phyloP scores from a whole-genome alignment of 2,113 vertebrate species.

The Clinocottus analis region DNA sequence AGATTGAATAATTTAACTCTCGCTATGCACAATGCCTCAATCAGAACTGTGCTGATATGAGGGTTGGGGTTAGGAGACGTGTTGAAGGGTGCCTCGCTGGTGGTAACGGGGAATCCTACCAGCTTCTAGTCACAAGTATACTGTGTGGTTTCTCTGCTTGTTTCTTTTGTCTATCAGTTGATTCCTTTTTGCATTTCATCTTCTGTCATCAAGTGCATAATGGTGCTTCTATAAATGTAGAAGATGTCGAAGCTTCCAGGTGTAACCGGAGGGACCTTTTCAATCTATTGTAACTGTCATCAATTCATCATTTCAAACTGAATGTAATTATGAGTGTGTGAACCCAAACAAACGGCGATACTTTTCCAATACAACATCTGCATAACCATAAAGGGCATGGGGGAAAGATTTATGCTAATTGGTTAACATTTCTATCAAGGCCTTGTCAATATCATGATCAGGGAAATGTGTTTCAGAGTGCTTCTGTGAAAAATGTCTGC shows the following conservation, averaged over 20 bases:
- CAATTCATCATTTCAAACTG: slow-evolving; percentile 39
- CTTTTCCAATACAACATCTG: slow-evolving; percentile 37
- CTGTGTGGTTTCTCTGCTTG: neutral
- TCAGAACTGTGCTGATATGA: neutral
- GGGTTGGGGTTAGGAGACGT: neutral
- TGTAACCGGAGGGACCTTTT: slow-evolving; percentile 7
- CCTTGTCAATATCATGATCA: slow-evolving; percentile 43
- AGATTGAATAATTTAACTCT: neutral
- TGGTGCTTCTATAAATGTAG: neutral
- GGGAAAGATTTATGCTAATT: slow-evolving; percentile 48
- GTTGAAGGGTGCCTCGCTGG: neutral
- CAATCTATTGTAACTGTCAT: slow-evolving; percentile 4
- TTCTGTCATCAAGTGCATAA: neutral
- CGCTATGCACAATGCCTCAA: neutral
- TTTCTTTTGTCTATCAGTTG: neutral
- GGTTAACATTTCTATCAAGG: slow-evolving; percentile 41
- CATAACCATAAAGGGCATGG: slow-evolving; percentile 48
- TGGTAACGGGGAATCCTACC: neutral
- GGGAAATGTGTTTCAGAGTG: slow-evolving; percentile 5
- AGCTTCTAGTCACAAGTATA: neutral
- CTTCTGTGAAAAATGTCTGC: neutral
- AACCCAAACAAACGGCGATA: slow-evolving; percentile 43
- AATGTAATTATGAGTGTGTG: slow-evolving; percentile 58
- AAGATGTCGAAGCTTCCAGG: neutral
- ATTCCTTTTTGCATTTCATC: neutral